Conservation (phyloP, 2,888 invertebrate genomes). For the Girardia tigrina region DNA sequence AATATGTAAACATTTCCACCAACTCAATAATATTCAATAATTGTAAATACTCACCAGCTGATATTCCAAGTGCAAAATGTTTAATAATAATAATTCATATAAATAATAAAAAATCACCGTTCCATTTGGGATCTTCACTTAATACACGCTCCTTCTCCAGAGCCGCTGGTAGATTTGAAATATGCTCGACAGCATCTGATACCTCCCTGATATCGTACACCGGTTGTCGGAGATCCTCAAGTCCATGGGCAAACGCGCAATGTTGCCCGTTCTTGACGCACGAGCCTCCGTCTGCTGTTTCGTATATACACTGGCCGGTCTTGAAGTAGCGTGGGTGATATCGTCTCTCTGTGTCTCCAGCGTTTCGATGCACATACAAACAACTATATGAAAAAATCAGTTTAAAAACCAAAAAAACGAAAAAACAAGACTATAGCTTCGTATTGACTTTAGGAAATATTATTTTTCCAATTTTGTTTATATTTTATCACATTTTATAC, state of each 20-base stretch:
- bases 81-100: no score
- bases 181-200: slow-evolving; percentile 48
- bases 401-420: no score
- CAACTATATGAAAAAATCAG: no score
- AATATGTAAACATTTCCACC: no score
- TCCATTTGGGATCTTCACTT: slow-evolving; percentile 97
- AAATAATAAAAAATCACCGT: slow-evolving; percentile 56
- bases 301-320: slow-evolving; percentile 98
- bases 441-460: no score
- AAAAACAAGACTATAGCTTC: no score
- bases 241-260: slow-evolving; percentile 95
- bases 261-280: slow-evolving; percentile 97
- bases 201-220: slow-evolving; percentile 74
- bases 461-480: no score
- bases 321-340: slow-evolving; percentile 97
- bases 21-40: no score
- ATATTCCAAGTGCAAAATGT: no score
- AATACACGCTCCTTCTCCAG: slow-evolving; percentile 85
- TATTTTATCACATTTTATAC: no score
- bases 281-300: slow-evolving; percentile 82
- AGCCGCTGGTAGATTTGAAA: slow-evolving; percentile 59
- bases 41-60: no score
- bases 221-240: slow-evolving; percentile 80
- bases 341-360: slow-evolving; percentile 90
- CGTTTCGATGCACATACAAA: slow-evolving; percentile 84